Evolutionary conservation across 1,140 invertebrate species (phyloP), one percentile per base, ranked within the genome.

Genomic region (Drosophila obscura): DNA sequence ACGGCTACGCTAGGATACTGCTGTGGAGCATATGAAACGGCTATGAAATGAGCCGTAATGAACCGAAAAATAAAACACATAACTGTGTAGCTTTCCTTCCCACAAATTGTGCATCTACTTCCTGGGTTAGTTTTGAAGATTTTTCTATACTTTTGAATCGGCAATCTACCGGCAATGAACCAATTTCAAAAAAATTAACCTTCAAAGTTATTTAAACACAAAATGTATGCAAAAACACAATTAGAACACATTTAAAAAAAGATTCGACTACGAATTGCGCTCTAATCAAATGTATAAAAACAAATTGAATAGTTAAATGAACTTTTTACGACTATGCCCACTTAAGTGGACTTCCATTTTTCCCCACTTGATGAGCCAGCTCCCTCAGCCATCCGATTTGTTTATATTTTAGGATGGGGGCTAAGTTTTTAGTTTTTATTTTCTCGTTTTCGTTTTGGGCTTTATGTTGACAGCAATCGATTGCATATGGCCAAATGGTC

Each of bases 381-480:
- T 64, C 45, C 60, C 59, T 50, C 19, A 53, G 57, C 45, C 8
- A 60, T 65, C 55, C 52, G 26, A 60, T 45, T 63, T 71, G 64
- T 69, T 82, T 79, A 57, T 59, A 62, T 61, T 74, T 63, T 51
- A 43, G 68, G 66, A 83, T 65, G 68, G 48, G 48, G 11, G 35
- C 11, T 31, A 51, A 49, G 44, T 44, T 58, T 71, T 63, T 59
- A 58, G 46, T 52, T 56, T 43, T 51, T 45, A 44, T 52, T 67
- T 22, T 68, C 35, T 63, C 52, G 31, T 31, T 43, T 81, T 61
- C 58, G 71, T 69, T 77, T 75, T 76, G 31, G 49, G 48, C 52
- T 57, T 75, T 52, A 61, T 75, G 69, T 83, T 84, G 80, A 83
- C 80, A 79, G 80, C 80, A 72, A 78, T 73, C 53, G 59, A 82